A percentile compares a stretch with the other conserved stretches of the same genome.
phyloP scores from a whole-genome alignment of 2,797 vertebrate genomes.

The Pipistrellus kuhlii region DNA sequence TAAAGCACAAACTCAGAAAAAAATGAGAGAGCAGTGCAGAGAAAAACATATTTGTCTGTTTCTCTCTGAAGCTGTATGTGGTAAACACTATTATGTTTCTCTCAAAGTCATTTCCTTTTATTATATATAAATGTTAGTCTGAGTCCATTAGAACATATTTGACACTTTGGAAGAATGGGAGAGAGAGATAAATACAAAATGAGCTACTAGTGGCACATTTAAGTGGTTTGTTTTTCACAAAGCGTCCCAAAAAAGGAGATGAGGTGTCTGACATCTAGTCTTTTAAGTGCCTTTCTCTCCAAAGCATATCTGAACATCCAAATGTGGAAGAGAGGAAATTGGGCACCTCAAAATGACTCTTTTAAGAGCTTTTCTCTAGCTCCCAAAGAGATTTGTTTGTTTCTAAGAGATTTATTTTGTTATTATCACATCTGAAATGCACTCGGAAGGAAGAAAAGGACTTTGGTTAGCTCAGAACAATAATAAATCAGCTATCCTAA shows the following conservation, averaged over 20 bases:
- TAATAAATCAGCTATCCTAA: conserved; percentile 80
- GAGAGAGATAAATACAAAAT: conserved; percentile 66
- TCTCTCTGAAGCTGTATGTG: conserved; percentile 14
- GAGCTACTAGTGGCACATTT: conserved; percentile 34
- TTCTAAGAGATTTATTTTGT: conserved; percentile 81
- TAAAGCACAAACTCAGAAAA: background rate
- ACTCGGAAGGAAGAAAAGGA: conserved; percentile 69
- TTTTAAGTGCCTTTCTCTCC: conserved; percentile 69
- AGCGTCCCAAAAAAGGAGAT: conserved; percentile 61
- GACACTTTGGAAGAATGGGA: conserved; percentile 34
- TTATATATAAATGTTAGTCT: conserved; percentile 35
- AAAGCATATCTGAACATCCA: conserved; percentile 66
- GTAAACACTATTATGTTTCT: background rate
- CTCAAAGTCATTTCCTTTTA: conserved; percentile 50
- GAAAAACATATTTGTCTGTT: conserved; percentile 22
- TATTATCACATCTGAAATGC: conserved; percentile 79
- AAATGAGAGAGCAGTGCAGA: background rate
- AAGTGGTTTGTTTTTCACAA: conserved; percentile 69
- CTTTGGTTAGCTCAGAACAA: conserved; percentile 74
- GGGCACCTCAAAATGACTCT: conserved; percentile 72
- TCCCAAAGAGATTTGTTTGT: conserved; percentile 78
- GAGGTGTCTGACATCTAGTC: conserved; percentile 63
- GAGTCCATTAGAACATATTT: conserved; percentile 51
- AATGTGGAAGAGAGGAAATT: conserved; percentile 75
- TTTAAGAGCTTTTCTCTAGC: conserved; percentile 75